A percentile compares a stretch with the other conserved stretches of the same genome.
phyloP scores from a whole-genome alignment of 2,888 invertebrate species.

The Apotomis capreana region DNA sequence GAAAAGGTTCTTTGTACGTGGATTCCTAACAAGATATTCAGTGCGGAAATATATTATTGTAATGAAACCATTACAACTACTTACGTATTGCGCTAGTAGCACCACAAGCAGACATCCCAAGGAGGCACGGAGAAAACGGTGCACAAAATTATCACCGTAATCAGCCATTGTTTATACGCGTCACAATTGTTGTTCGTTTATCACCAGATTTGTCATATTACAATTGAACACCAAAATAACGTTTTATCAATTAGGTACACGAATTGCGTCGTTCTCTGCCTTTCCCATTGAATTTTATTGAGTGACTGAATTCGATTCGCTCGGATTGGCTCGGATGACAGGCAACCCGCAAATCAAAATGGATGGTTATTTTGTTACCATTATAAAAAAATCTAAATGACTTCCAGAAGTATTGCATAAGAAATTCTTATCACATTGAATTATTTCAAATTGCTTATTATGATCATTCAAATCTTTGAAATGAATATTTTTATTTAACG shows the following conservation, averaged over 20 bases:
- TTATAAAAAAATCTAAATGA: not conserved
- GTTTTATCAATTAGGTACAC: conserved; percentile 19
- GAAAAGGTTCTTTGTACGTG: not conserved
- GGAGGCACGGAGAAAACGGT: conserved; percentile 62
- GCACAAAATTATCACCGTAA: conserved; percentile 54
- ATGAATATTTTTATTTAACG: too few species aligned
- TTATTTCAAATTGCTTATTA: too few species aligned
- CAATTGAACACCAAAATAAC: conserved; percentile 52
- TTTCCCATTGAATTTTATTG: conserved; percentile 36
- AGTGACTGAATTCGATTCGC: conserved; percentile 39
- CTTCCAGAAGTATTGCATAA: not conserved
- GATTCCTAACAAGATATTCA: conserved; percentile 49
- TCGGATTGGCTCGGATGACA: conserved; percentile 27
- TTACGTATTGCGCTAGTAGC: conserved; percentile 68
- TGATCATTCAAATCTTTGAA: too few species aligned
- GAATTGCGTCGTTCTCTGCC: conserved; percentile 24
- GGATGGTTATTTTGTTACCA: conserved; percentile 35
- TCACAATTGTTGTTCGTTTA: conserved; percentile 54
- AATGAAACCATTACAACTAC: conserved; percentile 54
- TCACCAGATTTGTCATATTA: conserved; percentile 64
- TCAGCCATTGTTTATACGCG: conserved; percentile 64
- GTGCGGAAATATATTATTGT: conserved; percentile 54
- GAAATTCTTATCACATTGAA: too few species aligned
- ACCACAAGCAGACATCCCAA: conserved; percentile 66
- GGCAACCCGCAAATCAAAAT: conserved; percentile 40